A percentile compares a stretch with the other conserved stretches of the same genome.
Evolutionary conservation across 37 sponge, comb jelly and placozoan genomes (phyloP).

Genomic region (Halichondria panicea): DNA sequence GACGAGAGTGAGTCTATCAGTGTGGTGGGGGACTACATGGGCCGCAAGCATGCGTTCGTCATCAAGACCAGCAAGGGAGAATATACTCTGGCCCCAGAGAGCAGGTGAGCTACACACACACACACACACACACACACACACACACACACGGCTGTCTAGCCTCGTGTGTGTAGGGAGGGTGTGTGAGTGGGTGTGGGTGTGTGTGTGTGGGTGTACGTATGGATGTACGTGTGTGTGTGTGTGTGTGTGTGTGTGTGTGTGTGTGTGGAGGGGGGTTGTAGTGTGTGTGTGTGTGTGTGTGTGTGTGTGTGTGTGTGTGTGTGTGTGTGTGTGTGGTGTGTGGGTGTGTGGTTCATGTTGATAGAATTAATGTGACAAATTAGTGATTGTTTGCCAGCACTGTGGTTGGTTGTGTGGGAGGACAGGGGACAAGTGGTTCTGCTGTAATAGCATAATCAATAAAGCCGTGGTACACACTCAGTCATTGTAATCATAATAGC

Average conservation of each 20-base stretch:
- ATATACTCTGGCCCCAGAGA: slow-evolving; percentile 48
- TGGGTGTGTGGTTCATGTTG: neutral
- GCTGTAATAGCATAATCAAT: too few species aligned
- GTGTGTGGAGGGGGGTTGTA: slow-evolving; percentile 5
- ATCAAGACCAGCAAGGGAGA: slow-evolving; percentile 5
- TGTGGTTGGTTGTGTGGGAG: too few species aligned
- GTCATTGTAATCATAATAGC: too few species aligned
- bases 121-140: too few species aligned
- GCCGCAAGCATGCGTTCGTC: slow-evolving; percentile 42
- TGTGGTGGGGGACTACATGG: slow-evolving; percentile 50
- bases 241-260: slow-evolving; percentile 40
- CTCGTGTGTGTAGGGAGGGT: too few species aligned
- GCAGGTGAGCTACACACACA: slow-evolving; percentile 41
- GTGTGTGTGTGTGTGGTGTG: slow-evolving; percentile 16
- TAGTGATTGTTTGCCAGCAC: too few species aligned
- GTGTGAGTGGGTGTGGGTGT: too few species aligned
- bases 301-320: slow-evolving; percentile 33
- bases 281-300: slow-evolving; percentile 33
- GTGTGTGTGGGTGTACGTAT: slow-evolving; percentile 7
- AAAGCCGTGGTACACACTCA: too few species aligned
- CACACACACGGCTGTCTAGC: too few species aligned
- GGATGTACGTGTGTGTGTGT: slow-evolving; percentile 21
- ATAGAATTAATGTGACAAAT: neutral
- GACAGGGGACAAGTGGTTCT: too few species aligned
- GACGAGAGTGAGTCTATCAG: slow-evolving; percentile 50